A percentile compares a stretch with the other conserved stretches of the same genome.
phyloP scores from a whole-genome alignment of 2,113 vertebrate genomes.

The Pteruthius melanotis region DNA sequence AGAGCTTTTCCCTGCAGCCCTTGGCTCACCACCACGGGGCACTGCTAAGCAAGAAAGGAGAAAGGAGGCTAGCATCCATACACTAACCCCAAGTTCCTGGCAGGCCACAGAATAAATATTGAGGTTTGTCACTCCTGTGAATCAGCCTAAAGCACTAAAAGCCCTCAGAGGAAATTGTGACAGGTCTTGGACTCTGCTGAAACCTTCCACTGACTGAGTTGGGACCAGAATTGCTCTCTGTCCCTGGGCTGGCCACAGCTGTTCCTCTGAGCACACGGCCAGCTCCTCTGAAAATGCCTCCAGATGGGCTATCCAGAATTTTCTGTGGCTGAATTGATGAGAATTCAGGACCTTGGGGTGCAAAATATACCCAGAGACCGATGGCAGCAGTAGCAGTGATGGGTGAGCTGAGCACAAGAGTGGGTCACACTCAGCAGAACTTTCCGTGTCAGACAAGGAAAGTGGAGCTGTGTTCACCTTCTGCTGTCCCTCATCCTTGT shows the following conservation, averaged over 20 bases:
- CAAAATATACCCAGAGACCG: not conserved
- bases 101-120: not conserved
- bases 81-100: not conserved
- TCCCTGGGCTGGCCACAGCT: not conserved
- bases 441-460: rapidly evolving
- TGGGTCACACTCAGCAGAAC: not conserved
- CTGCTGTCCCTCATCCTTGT: not conserved
- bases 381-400: rapidly evolving
- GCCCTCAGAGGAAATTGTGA: not conserved
- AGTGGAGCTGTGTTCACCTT: not conserved
- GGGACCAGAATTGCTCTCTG: not conserved
- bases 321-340: not conserved
- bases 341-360: not conserved
- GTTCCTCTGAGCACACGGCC: not conserved
- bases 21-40: not conserved
- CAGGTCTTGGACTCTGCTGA: not conserved
- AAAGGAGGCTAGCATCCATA: not conserved
- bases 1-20: not conserved
- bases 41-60: not conserved
- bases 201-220: not conserved
- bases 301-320: not conserved
- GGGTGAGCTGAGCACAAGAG: not conserved
- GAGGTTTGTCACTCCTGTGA: not conserved
- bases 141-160: not conserved
- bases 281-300: not conserved